Percentiles rank a stretch among this genome's conserved stretches.
phyloP scores from a whole-genome alignment of 1,140 invertebrate genomes.

The Antheraea pernyi region DNA sequence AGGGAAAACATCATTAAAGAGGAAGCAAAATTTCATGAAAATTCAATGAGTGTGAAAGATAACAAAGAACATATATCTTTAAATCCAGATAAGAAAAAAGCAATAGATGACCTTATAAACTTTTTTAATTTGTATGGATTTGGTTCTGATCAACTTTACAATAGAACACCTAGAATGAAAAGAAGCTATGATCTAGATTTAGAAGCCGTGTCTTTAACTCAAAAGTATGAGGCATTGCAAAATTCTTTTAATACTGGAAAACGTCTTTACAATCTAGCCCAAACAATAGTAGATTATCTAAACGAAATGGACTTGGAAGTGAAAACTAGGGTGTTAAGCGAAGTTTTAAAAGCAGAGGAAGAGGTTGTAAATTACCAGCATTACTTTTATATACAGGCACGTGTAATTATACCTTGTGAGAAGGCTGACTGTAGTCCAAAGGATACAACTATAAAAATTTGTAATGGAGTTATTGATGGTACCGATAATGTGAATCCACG shows the following conservation, averaged over 20 bases:
- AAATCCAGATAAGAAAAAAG: conserved; percentile 46
- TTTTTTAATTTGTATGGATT: conserved; percentile 59
- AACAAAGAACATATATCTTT: not conserved
- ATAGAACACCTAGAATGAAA: conserved; percentile 32
- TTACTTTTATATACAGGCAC: conserved; percentile 52
- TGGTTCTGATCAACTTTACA: conserved; percentile 26
- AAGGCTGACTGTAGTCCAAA: conserved; percentile 35
- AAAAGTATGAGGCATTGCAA: conserved; percentile 47
- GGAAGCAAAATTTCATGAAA: conserved; percentile 13
- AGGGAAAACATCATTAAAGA: conserved; percentile 22
- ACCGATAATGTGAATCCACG: conserved; percentile 32
- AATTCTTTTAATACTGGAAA: conserved; percentile 47
- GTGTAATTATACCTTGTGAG: conserved; percentile 45
- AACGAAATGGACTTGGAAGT: conserved; percentile 49
- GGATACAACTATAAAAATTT: conserved; percentile 38
- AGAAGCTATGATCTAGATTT: conserved; percentile 51
- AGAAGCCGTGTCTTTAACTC: conserved; percentile 34
- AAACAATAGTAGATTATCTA: conserved; percentile 50
- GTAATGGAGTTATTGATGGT: conserved; percentile 50
- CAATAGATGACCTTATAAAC: conserved; percentile 61
- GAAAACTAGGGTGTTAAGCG: conserved; percentile 40
- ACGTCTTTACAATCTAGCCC: conserved; percentile 43
- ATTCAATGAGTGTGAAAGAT: not conserved
- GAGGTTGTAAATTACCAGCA: conserved; percentile 45
- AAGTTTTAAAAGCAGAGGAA: conserved; percentile 50